phyloP scores from a whole-genome alignment of 1,140 invertebrate species.

The Eulimnadia texana region DNA sequence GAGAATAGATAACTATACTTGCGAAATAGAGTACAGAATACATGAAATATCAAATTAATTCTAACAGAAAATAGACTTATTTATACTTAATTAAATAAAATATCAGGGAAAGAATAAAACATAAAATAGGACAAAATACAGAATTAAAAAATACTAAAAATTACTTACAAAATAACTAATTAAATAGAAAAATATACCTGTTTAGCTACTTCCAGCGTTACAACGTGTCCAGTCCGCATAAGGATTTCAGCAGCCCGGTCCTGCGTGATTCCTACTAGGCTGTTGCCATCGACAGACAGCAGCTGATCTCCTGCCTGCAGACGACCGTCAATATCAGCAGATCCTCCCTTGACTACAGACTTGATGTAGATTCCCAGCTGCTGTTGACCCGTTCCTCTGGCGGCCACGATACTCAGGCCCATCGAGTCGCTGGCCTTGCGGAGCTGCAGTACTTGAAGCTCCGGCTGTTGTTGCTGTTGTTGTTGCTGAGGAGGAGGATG shows the following conservation, averaged over 20 bases:
- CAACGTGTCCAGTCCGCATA: slow-evolving; percentile 79
- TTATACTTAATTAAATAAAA: no score
- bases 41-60: no score
- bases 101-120: no score
- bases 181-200: no score
- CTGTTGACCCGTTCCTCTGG: slow-evolving; percentile 79
- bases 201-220: slow-evolving; percentile 90
- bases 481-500: slow-evolving; percentile 24
- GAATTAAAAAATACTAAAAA: no score
- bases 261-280: slow-evolving; percentile 89
- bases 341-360: slow-evolving; percentile 88
- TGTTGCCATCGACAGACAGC: slow-evolving; percentile 90
- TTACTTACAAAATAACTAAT: no score
- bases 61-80: no score
- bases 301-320: slow-evolving; percentile 94
- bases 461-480: slow-evolving; percentile 17
- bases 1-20: no score
- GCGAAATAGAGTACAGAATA: no score
- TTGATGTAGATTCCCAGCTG: slow-evolving; percentile 94
- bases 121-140: no score
- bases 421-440: slow-evolving; percentile 83
- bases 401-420: slow-evolving; percentile 85
- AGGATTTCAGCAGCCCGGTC: slow-evolving; percentile 94
- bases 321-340: slow-evolving; percentile 84
- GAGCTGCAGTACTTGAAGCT: slow-evolving; percentile 42